Conservation (phyloP, 2,797 vertebrate species). For the Peromyscus eremicus region DNA sequence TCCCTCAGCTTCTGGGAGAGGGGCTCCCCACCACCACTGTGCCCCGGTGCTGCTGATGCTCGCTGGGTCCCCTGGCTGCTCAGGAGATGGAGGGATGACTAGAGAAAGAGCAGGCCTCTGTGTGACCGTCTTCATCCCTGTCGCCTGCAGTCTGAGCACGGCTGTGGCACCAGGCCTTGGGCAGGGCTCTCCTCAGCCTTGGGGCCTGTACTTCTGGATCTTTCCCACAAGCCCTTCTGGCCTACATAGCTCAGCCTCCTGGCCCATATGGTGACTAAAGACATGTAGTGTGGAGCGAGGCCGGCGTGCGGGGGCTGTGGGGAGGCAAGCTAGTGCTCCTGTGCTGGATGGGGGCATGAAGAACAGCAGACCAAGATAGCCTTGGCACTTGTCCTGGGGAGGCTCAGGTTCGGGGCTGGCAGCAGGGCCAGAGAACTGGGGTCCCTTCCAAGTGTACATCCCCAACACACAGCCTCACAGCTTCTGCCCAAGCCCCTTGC, state of each 20-base stretch:
- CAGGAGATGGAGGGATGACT: not conserved
- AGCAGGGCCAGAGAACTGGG: not conserved
- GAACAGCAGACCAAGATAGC: not conserved
- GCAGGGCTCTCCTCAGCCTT: not conserved
- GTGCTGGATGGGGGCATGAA: not conserved
- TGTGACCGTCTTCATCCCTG: not conserved
- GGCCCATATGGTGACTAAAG: not conserved
- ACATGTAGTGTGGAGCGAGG: not conserved
- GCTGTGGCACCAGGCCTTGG: fast-evolving
- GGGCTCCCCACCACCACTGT: not conserved
- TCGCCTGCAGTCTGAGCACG: not conserved
- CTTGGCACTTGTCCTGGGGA: not conserved
- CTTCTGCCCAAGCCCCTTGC: not conserved
- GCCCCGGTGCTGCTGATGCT: not conserved
- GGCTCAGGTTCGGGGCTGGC: not conserved
- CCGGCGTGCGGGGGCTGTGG: not conserved
- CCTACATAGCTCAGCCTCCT: not conserved
- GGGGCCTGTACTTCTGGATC: not conserved
- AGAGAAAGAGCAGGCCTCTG: not conserved
- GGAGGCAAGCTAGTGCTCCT: too few relatives aligned
- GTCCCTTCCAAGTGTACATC: not conserved
- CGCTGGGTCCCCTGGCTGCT: not conserved
- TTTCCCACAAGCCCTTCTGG: not conserved
- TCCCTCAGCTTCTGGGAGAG: not conserved
- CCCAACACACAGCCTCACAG: not conserved